Evolutionary conservation across 2,113 vertebrate genomes (phyloP).

Genomic region (Chloebia gouldiae): DNA sequence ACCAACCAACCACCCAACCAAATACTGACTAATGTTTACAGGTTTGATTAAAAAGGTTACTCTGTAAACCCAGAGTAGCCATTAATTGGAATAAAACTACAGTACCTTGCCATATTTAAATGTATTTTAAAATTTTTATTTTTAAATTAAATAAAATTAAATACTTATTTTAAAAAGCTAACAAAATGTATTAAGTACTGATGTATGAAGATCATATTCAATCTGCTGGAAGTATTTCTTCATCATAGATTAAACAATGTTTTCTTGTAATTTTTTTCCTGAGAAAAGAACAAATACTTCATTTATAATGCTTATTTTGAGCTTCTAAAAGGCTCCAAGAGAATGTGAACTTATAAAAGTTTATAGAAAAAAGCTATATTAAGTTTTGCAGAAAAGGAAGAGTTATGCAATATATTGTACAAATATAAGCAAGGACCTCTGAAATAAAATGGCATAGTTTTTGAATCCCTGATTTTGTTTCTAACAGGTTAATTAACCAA

Average conservation of each 20-base stretch:
- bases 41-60: constrained; percentile 65
- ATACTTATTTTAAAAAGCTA: constrained; percentile 75
- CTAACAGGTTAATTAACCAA: constrained; percentile 64
- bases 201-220: constrained; percentile 75
- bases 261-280: constrained; percentile 77
- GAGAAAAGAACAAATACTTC: constrained; percentile 72
- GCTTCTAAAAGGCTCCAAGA: constrained; percentile 68
- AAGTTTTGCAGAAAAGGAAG: constrained; percentile 87
- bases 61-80: background rate
- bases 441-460: constrained; percentile 97
- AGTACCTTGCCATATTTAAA: constrained; percentile 78
- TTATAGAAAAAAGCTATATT: constrained; percentile 89
- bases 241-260: constrained; percentile 80
- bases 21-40: constrained; percentile 75
- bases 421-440: constrained; percentile 94
- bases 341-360: constrained; percentile 68
- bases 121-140: constrained; percentile 78
- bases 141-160: too few species aligned
- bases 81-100: constrained; percentile 74
- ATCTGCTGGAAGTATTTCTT: constrained; percentile 80
- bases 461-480: constrained; percentile 82
- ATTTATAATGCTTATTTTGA: constrained; percentile 79
- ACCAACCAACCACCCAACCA: background rate
- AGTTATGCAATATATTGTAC: constrained; percentile 97
- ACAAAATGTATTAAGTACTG: constrained; percentile 76